Base-by-base conservation (phyloP, 2,888 invertebrate species). In the Rapana venosa region DNA sequence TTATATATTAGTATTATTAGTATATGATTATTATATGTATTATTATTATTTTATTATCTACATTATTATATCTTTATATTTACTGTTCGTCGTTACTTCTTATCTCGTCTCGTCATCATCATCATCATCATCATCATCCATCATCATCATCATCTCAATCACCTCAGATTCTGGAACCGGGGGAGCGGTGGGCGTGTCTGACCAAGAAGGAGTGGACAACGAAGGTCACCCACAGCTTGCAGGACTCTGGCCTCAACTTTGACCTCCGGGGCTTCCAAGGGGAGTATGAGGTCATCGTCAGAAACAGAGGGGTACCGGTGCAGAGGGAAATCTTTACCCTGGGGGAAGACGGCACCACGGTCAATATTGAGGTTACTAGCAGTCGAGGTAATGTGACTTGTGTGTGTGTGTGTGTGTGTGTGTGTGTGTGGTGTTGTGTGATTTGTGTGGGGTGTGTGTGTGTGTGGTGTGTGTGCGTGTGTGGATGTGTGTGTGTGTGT, bases 161-260 rank as follows among this genome's bases (percentile, higher is more conserved):
- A 1, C 13, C 20, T 66, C 85, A 93, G 93, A 87, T 92, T 11
- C 90, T 91, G 77, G 92, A 88, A 15, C 90, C 92, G 8, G 93
- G 93, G 6, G 83, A 90, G 47, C 79, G 92, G 20, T 92, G 88
- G 79, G 61, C 90, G 17, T 85, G 90, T 70, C 89, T 93, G 61
- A 87, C 90, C 17, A 89, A 92, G 30, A 83, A 92, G 61, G 92
- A 92, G 81, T 93, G 93, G 93, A 91, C 90, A 84, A 93, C 93
- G 11, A 88, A 92, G 30, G 88, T 90, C 17, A 90, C 85, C 8
- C 81, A 70, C 26, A 77, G 81, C n/a, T 30, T 93, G 88, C 77
- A 74, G 36, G 30, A n/a, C 47, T 20, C 87, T 17, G 90, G 90
- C 74, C 84, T 91, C n/a, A 90, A 70, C 26, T 91, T 91, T 58